phyloP scores from a whole-genome alignment of 2,113 vertebrate genomes.

The Cynopterus brachyotis region DNA sequence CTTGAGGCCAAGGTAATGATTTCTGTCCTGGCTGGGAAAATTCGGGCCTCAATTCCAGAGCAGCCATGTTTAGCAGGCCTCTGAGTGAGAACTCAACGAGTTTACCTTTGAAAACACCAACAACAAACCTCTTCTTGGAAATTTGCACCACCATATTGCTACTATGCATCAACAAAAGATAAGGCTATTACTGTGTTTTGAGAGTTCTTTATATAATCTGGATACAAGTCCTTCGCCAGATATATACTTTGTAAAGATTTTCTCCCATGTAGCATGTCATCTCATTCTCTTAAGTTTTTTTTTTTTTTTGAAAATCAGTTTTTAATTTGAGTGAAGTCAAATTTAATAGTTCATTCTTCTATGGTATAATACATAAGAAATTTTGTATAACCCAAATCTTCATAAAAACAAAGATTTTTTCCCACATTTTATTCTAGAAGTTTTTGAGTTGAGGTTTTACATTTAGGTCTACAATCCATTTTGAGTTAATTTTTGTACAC shows the following conservation, averaged over 20 bases:
- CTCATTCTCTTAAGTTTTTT: neutral
- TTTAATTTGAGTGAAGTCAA: neutral
- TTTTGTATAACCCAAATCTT: neutral
- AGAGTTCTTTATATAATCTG: neutral
- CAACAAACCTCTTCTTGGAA: slow-evolving; percentile 88
- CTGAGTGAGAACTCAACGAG: slow-evolving; percentile 88
- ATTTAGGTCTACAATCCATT: neutral
- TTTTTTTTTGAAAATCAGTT: slow-evolving; percentile 8
- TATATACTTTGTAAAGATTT: neutral
- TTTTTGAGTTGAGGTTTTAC: slow-evolving; percentile 6
- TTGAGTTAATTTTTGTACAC: neutral
- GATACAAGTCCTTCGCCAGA: neutral
- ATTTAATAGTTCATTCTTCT: neutral
- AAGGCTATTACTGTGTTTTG: neutral
- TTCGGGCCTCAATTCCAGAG: slow-evolving; percentile 86
- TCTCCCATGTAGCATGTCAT: neutral
- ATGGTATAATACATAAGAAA: neutral
- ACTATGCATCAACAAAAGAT: neutral
- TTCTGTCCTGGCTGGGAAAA: slow-evolving; percentile 86
- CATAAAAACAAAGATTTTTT: neutral
- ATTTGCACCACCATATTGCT: slow-evolving; percentile 76
- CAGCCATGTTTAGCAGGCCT: slow-evolving; percentile 86
- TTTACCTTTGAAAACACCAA: slow-evolving; percentile 89
- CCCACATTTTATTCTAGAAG: neutral
- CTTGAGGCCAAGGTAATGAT: slow-evolving; percentile 89